Percentiles rank a stretch among this genome's conserved stretches.
Conservation (phyloP, 2,888 invertebrate species). For the Rhagonycha lutea region DNA sequence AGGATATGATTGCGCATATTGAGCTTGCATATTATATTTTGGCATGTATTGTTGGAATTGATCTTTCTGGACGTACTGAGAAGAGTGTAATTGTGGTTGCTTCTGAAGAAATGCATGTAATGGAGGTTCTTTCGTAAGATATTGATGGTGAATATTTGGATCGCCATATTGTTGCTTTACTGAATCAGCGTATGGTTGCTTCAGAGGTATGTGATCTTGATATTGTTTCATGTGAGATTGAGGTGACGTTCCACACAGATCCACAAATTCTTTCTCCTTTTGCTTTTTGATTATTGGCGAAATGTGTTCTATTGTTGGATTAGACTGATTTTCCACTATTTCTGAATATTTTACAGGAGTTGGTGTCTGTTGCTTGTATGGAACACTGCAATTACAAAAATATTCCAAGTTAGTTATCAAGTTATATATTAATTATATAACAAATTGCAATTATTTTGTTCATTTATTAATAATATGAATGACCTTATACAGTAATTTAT, state of each 20-base stretch:
- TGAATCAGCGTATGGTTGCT: constrained; percentile 41
- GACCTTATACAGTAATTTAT: too few relatives aligned
- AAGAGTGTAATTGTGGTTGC: constrained; percentile 16
- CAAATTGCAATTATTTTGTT: background rate
- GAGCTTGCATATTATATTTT: constrained; percentile 34
- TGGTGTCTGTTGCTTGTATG: constrained; percentile 33
- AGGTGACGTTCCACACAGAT: constrained; percentile 49
- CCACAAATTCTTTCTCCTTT: constrained; percentile 47
- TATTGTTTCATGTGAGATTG: constrained; percentile 35
- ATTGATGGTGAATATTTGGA: constrained; percentile 40
- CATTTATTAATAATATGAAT: too few relatives aligned
- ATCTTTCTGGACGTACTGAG: constrained; percentile 28
- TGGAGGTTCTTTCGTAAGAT: constrained; percentile 45
- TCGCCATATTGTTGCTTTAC: constrained; percentile 33
- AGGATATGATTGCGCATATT: constrained; percentile 30
- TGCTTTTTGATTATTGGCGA: constrained; percentile 43
- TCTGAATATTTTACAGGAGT: constrained; percentile 51
- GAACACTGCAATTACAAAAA: constrained; percentile 27
- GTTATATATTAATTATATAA: background rate
- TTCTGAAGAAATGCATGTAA: constrained; percentile 32
- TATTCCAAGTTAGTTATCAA: background rate
- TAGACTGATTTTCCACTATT: constrained; percentile 40
- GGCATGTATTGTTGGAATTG: constrained; percentile 28
- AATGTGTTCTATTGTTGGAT: constrained; percentile 36
- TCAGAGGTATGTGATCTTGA: constrained; percentile 37